phyloP scores from a whole-genome alignment of 2,888 invertebrate genomes.

The Mesorhabditis sp. region DNA sequence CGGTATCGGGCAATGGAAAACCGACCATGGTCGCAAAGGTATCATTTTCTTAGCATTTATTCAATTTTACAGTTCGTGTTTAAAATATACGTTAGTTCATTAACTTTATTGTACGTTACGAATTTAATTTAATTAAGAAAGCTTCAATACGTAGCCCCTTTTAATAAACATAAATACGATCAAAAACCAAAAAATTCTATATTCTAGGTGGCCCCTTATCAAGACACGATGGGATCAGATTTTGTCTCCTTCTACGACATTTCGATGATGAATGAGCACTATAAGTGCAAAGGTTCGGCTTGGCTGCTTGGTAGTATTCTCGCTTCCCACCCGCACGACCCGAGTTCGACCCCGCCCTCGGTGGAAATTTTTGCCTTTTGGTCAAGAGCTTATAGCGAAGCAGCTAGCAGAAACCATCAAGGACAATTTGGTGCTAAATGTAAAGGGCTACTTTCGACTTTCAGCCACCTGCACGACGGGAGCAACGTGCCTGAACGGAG shows the following conservation, averaged over 20 bases:
- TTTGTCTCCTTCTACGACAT: slow-evolving; percentile 44
- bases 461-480: slow-evolving; percentile 13
- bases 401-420: not conserved
- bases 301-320: not conserved
- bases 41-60: too few relatives aligned
- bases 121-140: too few relatives aligned
- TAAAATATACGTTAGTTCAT: too few relatives aligned
- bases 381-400: not conserved
- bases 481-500: slow-evolving; percentile 45
- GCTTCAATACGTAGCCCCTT: too few relatives aligned
- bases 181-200: too few relatives aligned
- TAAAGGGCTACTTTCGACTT: not conserved
- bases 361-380: not conserved
- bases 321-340: too few relatives aligned
- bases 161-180: too few relatives aligned
- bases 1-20: slow-evolving; percentile 10
- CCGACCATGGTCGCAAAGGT: slow-evolving; percentile 15
- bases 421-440: not conserved
- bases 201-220: slow-evolving; percentile 18
- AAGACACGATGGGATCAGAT: slow-evolving; percentile 46
- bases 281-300: slow-evolving; percentile 39
- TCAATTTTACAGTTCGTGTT: too few relatives aligned
- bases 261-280: slow-evolving; percentile 53
- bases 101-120: too few relatives aligned
- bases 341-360: not conserved